These are phyloP conservation scores for Rapana venosa DNA, from an alignment of 2,888 invertebrate species.

Conservation along the genomic window DNA sequence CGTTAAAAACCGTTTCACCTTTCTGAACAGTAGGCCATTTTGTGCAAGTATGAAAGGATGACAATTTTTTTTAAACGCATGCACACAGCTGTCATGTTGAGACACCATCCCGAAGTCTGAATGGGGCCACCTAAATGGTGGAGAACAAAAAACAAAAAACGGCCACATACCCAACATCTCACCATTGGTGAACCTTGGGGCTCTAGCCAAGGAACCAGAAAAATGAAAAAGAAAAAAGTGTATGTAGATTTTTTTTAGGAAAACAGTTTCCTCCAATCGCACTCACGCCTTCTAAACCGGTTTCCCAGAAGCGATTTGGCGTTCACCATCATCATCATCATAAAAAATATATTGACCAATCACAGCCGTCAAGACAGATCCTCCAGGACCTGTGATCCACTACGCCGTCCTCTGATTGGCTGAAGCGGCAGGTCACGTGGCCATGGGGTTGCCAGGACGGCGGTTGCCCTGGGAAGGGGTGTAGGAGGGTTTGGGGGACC, in stretches of 20 bases:
- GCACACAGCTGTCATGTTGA: background rate
- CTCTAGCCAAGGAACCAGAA: no score
- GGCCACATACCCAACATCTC: no score
- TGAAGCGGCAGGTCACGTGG: conserved; percentile 16
- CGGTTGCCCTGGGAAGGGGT: background rate
- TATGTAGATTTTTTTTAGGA: background rate
- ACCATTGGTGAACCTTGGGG: no score
- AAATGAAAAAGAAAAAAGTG: no score
- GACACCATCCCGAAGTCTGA: no score
- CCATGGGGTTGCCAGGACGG: background rate
- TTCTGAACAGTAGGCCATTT: no score
- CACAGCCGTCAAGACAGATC: background rate
- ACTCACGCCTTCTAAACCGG: background rate
- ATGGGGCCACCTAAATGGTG: no score
- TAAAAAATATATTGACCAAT: background rate
- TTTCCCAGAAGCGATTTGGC: background rate
- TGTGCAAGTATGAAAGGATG: no score
- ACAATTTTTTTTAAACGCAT: background rate
- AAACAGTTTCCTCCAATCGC: background rate
- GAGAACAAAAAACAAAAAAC: no score
- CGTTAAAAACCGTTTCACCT: no score
- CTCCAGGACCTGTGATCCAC: background rate
- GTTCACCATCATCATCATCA: background rate
- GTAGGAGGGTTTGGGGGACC: conserved; percentile 17
- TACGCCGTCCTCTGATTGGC: conserved; percentile 11